Percentiles rank a stretch among this genome's conserved stretches.
These are phyloP conservation scores for Dasyprocta punctata DNA, from an alignment of 2,113 vertebrate species.

Conservation along the genomic window DNA sequence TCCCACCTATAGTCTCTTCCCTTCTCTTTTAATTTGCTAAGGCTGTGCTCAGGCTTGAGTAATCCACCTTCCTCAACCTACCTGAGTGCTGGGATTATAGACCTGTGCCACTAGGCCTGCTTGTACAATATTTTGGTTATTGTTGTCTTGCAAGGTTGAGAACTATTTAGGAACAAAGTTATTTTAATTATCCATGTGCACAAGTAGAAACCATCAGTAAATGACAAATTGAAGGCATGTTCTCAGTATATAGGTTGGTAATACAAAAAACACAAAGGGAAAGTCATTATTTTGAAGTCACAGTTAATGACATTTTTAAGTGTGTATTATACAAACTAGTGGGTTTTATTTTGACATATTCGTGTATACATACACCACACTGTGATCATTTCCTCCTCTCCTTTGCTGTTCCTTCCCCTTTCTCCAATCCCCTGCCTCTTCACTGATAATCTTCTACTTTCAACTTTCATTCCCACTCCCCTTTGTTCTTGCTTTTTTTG, in stretches of 20 bases:
- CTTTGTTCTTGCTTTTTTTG: not conserved
- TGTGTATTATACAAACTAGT: not conserved
- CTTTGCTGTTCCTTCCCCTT: not conserved
- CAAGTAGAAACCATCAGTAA: not conserved
- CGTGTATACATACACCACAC: not conserved
- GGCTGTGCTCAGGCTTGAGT: not conserved
- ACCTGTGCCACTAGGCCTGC: not conserved
- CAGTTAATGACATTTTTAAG: not conserved
- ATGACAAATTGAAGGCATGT: not conserved
- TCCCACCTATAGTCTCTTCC: not conserved
- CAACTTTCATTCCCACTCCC: not conserved
- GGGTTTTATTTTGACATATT: not conserved
- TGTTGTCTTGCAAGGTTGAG: constrained; percentile 19
- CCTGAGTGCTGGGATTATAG: not conserved
- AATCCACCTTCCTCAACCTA: not conserved
- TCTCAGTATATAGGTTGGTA: not conserved
- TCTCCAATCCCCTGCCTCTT: not conserved
- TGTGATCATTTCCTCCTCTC: not conserved
- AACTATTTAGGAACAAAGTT: constrained; percentile 43
- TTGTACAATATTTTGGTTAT: constrained; percentile 35
- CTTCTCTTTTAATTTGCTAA: not conserved
- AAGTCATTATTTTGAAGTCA: constrained; percentile 10
- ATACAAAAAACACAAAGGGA: not conserved
- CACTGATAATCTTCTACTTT: not conserved
- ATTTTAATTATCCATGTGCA: constrained; percentile 15